These are phyloP conservation scores for Malthinus seriepunctatus DNA, from an alignment of 2,888 invertebrate genomes.

Conservation along the genomic window DNA sequence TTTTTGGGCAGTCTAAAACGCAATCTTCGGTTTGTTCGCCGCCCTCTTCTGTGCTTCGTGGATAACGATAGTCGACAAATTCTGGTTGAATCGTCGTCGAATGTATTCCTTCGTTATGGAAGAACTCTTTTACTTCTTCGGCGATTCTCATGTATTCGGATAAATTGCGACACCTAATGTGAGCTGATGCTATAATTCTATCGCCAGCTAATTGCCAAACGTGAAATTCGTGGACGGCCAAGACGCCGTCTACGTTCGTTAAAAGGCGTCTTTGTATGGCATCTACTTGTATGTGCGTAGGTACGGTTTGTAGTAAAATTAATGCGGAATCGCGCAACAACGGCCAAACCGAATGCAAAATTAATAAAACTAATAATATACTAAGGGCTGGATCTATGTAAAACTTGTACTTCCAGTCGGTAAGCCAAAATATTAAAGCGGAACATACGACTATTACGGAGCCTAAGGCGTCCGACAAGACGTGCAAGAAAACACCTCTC, in stretches of 20 bases:
- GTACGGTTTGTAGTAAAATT: slow-evolving; percentile 96
- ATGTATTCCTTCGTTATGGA: slow-evolving; percentile 98
- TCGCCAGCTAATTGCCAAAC: slow-evolving; percentile 98
- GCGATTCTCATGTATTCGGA: slow-evolving; percentile 98
- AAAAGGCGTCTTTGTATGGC: slow-evolving; percentile 86
- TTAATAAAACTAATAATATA: slow-evolving; percentile 83
- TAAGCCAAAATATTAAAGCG: slow-evolving; percentile 73
- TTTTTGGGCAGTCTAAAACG: slow-evolving; percentile 85
- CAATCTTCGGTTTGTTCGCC: slow-evolving; percentile 68
- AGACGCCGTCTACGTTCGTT: slow-evolving; percentile 89
- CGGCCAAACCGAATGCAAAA: slow-evolving; percentile 90
- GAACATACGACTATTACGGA: slow-evolving; percentile 90
- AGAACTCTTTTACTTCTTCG: slow-evolving; percentile 94
- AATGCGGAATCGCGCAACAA: slow-evolving; percentile 90
- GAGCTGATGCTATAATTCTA: slow-evolving; percentile 95
- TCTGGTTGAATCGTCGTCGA: slow-evolving; percentile 99
- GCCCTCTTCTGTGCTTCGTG: slow-evolving; percentile 52
- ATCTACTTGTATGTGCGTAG: slow-evolving; percentile 95
- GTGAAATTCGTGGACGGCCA: slow-evolving; percentile 97
- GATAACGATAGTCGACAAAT: slow-evolving; percentile 79
- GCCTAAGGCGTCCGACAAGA: slow-evolving; percentile 95
- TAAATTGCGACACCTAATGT: slow-evolving; percentile 92
- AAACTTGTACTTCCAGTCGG: slow-evolving; percentile 77
- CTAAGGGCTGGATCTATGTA: slow-evolving; percentile 96
- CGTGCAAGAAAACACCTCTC: slow-evolving; percentile 99